Evolutionary conservation across 2,888 invertebrate genomes (phyloP).

Genomic region (Mythimna albipuncta): DNA sequence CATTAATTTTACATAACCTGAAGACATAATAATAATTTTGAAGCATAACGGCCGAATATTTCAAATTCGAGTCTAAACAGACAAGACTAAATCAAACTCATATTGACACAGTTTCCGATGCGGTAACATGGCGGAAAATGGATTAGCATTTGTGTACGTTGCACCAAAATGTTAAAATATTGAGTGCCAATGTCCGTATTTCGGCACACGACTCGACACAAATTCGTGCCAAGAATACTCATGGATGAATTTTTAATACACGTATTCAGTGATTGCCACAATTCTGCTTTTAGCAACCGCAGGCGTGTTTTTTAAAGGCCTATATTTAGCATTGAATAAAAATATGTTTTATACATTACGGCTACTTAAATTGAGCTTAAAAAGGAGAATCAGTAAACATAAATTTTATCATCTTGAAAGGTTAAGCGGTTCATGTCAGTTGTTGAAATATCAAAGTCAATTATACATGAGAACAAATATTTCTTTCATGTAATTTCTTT

Average conservation of each 20-base stretch:
- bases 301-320: constrained; percentile 37
- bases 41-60: neutral
- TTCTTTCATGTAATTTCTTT: constrained; percentile 45
- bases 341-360: constrained; percentile 49
- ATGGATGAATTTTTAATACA: constrained; percentile 49
- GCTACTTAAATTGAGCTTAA: constrained; percentile 41
- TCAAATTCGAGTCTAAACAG: constrained; percentile 21
- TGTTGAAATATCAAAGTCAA: constrained; percentile 48
- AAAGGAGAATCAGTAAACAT: constrained; percentile 52
- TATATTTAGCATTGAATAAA: constrained; percentile 47
- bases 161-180: constrained; percentile 55
- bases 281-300: constrained; percentile 36
- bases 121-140: constrained; percentile 37
- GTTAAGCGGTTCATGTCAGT: constrained; percentile 46
- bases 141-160: constrained; percentile 44
- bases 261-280: constrained; percentile 45
- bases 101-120: constrained; percentile 44
- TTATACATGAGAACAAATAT: constrained; percentile 27
- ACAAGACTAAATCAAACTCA: constrained; percentile 28
- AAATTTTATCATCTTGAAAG: constrained; percentile 55
- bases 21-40: neutral
- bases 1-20: constrained; percentile 21
- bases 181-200: constrained; percentile 53
- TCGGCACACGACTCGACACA: constrained; percentile 58
- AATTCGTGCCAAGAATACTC: constrained; percentile 65